Percentiles rank a stretch among this genome's conserved stretches.
Evolutionary conservation across 2,888 invertebrate species (phyloP).

Genomic region (Salticus scenicus): DNA sequence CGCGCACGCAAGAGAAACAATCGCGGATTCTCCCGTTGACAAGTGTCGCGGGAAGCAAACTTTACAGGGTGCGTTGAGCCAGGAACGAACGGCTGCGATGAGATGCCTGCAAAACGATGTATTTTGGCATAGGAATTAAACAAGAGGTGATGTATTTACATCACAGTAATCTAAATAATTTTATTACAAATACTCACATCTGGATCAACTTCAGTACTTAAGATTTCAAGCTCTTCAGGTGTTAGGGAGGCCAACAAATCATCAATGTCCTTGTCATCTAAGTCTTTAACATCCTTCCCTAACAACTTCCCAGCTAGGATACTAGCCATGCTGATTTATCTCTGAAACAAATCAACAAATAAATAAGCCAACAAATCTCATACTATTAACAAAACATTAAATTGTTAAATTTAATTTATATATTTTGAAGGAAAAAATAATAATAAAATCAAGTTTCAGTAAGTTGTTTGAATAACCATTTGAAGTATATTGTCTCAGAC

Average conservation of each 20-base stretch:
- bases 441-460: neutral
- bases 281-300: slow-evolving; percentile 91
- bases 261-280: slow-evolving; percentile 97
- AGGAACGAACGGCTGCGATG: no score
- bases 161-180: no score
- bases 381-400: neutral
- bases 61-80: no score
- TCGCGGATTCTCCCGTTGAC: no score
- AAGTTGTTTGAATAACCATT: no score
- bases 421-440: neutral
- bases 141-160: no score
- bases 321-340: slow-evolving; percentile 33
- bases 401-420: neutral
- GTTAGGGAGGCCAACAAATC: slow-evolving; percentile 93
- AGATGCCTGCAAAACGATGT: no score
- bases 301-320: slow-evolving; percentile 81
- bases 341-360: neutral
- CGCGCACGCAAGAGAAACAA: no score
- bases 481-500: no score
- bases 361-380: neutral
- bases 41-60: no score
- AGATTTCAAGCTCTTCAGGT: slow-evolving; percentile 95
- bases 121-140: no score
- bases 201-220: slow-evolving; percentile 99
- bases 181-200: slow-evolving; percentile 86